Conservation (phyloP, 1,140 invertebrate genomes). For the Drosophila quadrilineata region DNA sequence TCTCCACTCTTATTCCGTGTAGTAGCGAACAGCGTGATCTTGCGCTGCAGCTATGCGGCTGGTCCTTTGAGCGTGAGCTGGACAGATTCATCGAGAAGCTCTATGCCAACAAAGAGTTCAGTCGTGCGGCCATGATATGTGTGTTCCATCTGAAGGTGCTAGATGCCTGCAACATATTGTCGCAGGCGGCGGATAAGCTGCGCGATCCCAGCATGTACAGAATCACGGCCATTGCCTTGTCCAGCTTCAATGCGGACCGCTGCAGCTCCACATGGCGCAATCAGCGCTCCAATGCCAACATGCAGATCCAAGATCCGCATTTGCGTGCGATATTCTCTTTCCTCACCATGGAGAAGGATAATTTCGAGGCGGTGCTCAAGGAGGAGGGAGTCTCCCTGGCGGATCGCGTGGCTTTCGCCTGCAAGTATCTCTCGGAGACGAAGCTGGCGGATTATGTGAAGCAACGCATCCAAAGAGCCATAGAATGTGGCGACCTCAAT, state of each 20-base stretch:
- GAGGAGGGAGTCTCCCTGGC: conserved; percentile 91
- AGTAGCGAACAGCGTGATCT: conserved; percentile 90
- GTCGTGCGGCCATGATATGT: conserved; percentile 93
- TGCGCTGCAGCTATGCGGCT: conserved; percentile 92
- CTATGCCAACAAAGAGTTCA: conserved; percentile 83
- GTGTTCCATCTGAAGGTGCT: conserved; percentile 94
- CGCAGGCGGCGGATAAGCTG: conserved; percentile 84
- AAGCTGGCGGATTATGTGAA: conserved; percentile 91
- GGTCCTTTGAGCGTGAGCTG: conserved; percentile 86
- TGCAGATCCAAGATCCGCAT: conserved; percentile 92
- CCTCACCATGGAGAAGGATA: conserved; percentile 90
- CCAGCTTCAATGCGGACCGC: conserved; percentile 92
- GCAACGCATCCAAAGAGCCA: conserved; percentile 86
- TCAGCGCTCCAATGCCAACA: conserved; percentile 87
- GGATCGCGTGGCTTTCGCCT: conserved; percentile 96
- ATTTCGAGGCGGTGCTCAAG: conserved; percentile 90
- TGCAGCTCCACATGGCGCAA: conserved; percentile 90
- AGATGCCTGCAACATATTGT: conserved; percentile 92
- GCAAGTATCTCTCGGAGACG: conserved; percentile 91
- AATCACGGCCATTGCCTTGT: conserved; percentile 94
- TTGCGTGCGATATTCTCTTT: conserved; percentile 95
- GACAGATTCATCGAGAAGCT: conserved; percentile 69
- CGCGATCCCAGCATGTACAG: conserved; percentile 81
- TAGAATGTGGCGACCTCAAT: conserved; percentile 90
- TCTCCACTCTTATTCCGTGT: conserved; percentile 18